These are phyloP conservation scores for Ictidomys tridecemlineatus DNA, from an alignment of 2,113 vertebrate species.

Conservation along the genomic window DNA sequence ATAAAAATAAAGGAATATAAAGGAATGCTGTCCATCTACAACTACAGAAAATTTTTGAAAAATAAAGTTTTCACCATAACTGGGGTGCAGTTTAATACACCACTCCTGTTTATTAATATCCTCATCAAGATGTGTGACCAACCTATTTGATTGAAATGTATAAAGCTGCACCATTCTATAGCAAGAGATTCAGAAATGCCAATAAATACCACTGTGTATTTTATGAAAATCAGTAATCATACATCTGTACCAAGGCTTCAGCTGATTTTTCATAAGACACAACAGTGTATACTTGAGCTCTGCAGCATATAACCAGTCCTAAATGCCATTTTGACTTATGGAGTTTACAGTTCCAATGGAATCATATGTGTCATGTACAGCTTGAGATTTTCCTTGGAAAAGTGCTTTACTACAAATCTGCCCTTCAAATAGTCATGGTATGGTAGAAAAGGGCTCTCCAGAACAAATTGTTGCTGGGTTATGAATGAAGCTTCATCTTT, in stretches of 20 bases:
- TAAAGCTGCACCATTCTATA: constrained; percentile 50
- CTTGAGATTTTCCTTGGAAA: constrained; percentile 41
- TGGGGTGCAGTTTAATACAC: constrained; percentile 42
- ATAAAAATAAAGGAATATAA: no score
- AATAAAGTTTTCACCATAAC: constrained; percentile 6
- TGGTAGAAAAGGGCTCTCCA: not conserved
- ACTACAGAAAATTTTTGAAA: no score
- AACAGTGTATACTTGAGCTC: not conserved
- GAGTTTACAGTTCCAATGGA: not conserved
- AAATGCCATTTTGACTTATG: constrained; percentile 47
- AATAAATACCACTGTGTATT: constrained; percentile 1
- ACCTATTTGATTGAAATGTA: not conserved
- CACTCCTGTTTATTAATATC: not conserved
- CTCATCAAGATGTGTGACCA: not conserved
- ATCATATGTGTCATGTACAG: not conserved
- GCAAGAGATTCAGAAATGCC: constrained; percentile 45
- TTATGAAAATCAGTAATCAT: constrained; percentile 61
- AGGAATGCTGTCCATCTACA: no score
- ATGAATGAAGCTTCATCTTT: constrained; percentile 26
- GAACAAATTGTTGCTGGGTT: constrained; percentile 19
- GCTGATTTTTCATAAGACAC: constrained; percentile 48
- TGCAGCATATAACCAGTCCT: not conserved
- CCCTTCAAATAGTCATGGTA: not conserved
- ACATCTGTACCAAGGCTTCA: not conserved
- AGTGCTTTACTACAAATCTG: not conserved